Conservation (phyloP, 2,797 vertebrate species). For the Brotula barbata region DNA sequence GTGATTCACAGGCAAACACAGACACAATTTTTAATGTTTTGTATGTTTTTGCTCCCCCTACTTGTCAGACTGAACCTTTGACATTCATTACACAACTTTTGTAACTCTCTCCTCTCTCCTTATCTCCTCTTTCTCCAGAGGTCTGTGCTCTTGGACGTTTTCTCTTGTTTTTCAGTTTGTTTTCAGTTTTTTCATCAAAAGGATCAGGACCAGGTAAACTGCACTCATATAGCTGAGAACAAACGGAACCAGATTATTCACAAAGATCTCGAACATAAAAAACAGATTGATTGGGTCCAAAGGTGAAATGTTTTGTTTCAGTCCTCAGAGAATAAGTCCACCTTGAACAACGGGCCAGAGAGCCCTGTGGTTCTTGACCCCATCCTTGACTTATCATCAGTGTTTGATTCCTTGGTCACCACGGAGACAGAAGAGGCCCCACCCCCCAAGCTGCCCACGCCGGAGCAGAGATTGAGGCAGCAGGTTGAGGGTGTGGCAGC, state of each 20-base stretch:
- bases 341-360: conserved; percentile 66
- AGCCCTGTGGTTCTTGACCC: conserved; percentile 70
- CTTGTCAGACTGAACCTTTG: conserved; percentile 11
- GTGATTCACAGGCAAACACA: conserved; percentile 34
- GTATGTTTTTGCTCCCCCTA: conserved; percentile 27
- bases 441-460: conserved; percentile 87
- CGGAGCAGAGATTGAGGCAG: conserved; percentile 92
- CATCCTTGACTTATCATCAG: conserved; percentile 68
- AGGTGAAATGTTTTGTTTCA: conserved; percentile 29
- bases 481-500: conserved; percentile 85
- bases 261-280: too few species aligned
- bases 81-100: too few species aligned
- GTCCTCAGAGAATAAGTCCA: conserved; percentile 68
- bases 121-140: conserved; percentile 60
- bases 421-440: conserved; percentile 80
- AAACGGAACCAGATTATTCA: background rate
- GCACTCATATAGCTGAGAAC: conserved; percentile 8
- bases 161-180: conserved; percentile 85
- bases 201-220: conserved; percentile 78
- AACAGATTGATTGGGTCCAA: too few species aligned
- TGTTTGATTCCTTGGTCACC: background rate
- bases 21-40: too few species aligned
- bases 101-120: too few species aligned
- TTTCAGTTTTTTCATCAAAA: conserved; percentile 83
- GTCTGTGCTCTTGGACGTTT: conserved; percentile 79